Base-by-base conservation (phyloP, 2,888 invertebrate species). In the Galerucella nymphaeae region DNA sequence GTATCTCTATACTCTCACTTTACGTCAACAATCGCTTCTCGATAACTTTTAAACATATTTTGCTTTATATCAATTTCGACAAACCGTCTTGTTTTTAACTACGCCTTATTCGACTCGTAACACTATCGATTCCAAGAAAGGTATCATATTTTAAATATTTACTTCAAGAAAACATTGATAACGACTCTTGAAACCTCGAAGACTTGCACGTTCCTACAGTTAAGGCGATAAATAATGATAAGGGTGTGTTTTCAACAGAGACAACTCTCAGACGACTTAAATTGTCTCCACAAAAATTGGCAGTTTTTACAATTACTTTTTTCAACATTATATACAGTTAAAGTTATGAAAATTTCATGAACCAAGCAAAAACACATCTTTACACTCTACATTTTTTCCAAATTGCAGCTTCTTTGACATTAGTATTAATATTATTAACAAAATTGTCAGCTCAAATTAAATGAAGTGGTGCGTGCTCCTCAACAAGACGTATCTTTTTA, bases 91-190 rank as follows among this genome's bases (percentile, higher is more conserved):
- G 10, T 11, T 42, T 4, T 45, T 13, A 13, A 13, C 2, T 45
- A 45, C 45, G 45, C 3, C 13, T 5, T 45, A 45, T 45, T 45
- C 45, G 45, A 45, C 45, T 45, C 16, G 50, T 14, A 14, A n/a
- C 8, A n/a, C 8, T 61, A 68, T 68, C 68, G 50, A 68, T 68
- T 61, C 53, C 68, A 41, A 58, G 53, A 62, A 14, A 61, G 62
- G 53, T 53, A 61, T 68, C 50, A 62, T 68, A 62, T 68, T 68
- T 68, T 68, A 68, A 68, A 68, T 68, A 68, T 62, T 68, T 62
- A 68, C 41, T 38, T 62, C 62, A 23, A 61, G 62, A 38, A 62
- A 68, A 45, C 62, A 62, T 48, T 62, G 61, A 68, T 68, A 68
- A 68, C 67, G 62, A 48, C 18, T 50, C 68, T 68, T 23, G 42